Conservation (phyloP, 2,113 vertebrate genomes). For the Lutjanus erythropterus region DNA sequence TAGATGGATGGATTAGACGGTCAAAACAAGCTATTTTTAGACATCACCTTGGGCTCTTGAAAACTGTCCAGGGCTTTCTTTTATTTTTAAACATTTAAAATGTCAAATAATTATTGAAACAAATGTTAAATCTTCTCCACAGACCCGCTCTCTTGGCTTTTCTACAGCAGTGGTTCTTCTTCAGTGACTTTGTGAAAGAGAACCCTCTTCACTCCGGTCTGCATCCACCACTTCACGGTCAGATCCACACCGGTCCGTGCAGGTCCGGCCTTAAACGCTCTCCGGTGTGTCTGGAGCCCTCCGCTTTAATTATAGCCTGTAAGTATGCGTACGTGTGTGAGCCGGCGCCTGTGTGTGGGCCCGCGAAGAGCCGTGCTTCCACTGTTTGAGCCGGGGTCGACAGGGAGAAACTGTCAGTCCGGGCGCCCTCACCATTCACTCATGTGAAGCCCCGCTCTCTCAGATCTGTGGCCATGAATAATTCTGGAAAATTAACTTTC, state of each 20-base stretch:
- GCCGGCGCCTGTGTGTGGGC: constrained; percentile 25
- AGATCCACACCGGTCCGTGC: constrained; percentile 26
- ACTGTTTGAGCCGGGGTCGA: constrained; percentile 53
- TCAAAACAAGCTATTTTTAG: not conserved
- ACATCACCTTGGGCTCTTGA: not conserved
- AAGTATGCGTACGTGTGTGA: constrained; percentile 11
- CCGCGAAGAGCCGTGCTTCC: constrained; percentile 28
- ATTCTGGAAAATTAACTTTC: constrained; percentile 80
- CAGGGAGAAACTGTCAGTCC: constrained; percentile 73
- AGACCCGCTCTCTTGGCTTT: not conserved
- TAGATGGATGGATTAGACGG: not conserved
- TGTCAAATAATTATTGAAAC: not conserved
- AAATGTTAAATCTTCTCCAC: not conserved
- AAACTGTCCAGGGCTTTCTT: not conserved
- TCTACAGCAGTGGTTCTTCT: not conserved
- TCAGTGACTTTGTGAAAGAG: constrained; percentile 5
- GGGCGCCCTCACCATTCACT: constrained; percentile 64
- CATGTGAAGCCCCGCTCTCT: constrained; percentile 65
- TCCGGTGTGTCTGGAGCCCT: constrained; percentile 24
- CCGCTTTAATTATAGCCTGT: constrained; percentile 64
- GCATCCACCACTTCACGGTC: constrained; percentile 14
- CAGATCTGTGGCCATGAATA: constrained; percentile 82
- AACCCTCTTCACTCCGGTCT: not conserved
- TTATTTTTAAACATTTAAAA: too few species aligned
- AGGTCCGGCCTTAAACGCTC: constrained; percentile 36